These are phyloP conservation scores for Montipora sp. DNA, from an alignment of 64 coral and sea anemone genomes.

Conservation along the genomic window DNA sequence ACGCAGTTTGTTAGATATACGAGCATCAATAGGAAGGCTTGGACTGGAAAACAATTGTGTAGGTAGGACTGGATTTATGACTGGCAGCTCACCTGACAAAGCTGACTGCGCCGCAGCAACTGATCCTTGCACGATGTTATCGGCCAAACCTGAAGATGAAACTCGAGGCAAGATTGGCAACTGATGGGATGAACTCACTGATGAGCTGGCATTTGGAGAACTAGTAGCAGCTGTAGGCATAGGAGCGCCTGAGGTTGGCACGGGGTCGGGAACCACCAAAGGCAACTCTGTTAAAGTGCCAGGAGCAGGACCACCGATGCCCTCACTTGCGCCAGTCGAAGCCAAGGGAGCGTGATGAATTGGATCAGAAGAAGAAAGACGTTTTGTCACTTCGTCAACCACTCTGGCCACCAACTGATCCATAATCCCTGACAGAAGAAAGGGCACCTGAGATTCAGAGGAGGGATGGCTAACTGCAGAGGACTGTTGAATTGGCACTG, in stretches of 20 bases:
- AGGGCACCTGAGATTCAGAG: not conserved
- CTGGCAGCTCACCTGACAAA: not conserved
- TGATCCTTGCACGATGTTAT: not conserved
- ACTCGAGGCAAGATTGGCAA: too few relatives aligned
- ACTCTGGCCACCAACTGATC: not conserved
- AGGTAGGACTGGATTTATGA: not conserved
- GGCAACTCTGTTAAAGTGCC: not conserved
- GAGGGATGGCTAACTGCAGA: not conserved
- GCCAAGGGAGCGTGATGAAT: too few relatives aligned
- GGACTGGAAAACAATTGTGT: not conserved
- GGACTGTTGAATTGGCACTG: too few relatives aligned
- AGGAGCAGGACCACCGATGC: not conserved
- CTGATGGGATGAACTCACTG: not conserved
- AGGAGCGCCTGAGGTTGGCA: too few relatives aligned
- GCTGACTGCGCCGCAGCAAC: not conserved
- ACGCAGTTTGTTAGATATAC: not conserved
- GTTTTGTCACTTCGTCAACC: not conserved
- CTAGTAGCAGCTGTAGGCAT: too few relatives aligned
- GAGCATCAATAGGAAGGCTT: slow-evolving; percentile 21
- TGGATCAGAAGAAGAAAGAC: too few relatives aligned
- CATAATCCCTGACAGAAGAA: not conserved
- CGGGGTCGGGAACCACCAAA: not conserved
- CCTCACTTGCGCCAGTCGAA: too few relatives aligned
- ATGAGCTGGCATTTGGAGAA: too few relatives aligned
- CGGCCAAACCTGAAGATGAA: not conserved